These are phyloP conservation scores for Oppia nitens DNA, from an alignment of 1,140 invertebrate genomes.

Conservation along the genomic window DNA sequence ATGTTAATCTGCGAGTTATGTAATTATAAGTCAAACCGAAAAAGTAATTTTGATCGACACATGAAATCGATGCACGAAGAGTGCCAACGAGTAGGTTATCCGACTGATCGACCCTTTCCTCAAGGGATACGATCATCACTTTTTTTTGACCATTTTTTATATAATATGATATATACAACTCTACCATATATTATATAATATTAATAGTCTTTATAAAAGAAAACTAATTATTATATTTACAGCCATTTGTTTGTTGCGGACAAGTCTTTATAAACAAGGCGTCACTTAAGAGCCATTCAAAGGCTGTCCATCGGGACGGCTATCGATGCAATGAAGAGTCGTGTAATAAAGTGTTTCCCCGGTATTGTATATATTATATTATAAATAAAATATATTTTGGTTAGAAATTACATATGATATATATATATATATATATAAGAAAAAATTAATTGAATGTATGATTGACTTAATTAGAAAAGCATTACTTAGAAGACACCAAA, in stretches of 20 bases:
- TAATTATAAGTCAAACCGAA: background rate
- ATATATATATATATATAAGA: too few relatives aligned
- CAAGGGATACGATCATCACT: too few relatives aligned
- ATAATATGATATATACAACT: too few relatives aligned
- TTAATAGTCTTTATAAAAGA: too few relatives aligned
- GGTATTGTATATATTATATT: background rate
- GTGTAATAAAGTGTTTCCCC: background rate
- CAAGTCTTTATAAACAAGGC: background rate
- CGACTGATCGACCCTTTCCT: too few relatives aligned
- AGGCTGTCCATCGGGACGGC: background rate
- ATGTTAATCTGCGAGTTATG: background rate
- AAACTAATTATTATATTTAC: background rate
- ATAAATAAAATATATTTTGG: too few relatives aligned
- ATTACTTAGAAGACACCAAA: background rate
- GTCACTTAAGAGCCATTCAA: background rate
- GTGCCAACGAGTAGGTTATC: background rate
- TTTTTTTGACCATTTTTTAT: too few relatives aligned
- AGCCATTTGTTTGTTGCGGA: background rate
- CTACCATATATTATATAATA: too few relatives aligned
- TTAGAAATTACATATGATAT: too few relatives aligned
- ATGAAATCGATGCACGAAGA: background rate
- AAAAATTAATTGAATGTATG: background rate
- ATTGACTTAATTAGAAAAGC: background rate
- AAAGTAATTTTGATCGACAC: background rate
- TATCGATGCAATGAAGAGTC: background rate